Conservation (phyloP, 1,140 invertebrate species). For the Drosophila arawakana region DNA sequence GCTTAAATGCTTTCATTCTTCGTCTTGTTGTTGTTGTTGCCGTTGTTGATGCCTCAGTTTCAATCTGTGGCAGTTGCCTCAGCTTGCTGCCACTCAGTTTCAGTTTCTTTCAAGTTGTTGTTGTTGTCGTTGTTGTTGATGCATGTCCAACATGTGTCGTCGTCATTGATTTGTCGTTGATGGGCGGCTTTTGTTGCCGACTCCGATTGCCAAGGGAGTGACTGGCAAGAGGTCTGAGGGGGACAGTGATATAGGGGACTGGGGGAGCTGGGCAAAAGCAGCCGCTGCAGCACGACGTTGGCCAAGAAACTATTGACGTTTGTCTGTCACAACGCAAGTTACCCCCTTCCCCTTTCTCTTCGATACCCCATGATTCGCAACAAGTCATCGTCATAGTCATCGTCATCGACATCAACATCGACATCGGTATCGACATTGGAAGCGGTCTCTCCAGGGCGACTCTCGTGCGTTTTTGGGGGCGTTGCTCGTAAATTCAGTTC, state of each 20-base stretch:
- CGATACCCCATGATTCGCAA: not conserved
- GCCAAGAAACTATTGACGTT: slow-evolving; percentile 73
- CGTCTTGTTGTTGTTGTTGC: slow-evolving; percentile 44
- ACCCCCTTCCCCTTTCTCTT: not conserved
- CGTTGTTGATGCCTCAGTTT: slow-evolving; percentile 31
- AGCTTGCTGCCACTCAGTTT: slow-evolving; percentile 49
- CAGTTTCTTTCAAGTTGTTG: slow-evolving; percentile 60
- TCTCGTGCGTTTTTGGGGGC: slow-evolving; percentile 63
- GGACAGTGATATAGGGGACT: not conserved
- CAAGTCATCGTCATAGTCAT: not conserved
- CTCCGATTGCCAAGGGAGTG: not conserved
- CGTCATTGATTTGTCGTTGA: slow-evolving; percentile 83
- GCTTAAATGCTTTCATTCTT: slow-evolving; percentile 82
- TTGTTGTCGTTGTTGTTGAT: slow-evolving; percentile 48
- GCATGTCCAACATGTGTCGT: slow-evolving; percentile 82
- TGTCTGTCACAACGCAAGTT: slow-evolving; percentile 70
- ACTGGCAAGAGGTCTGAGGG: not conserved
- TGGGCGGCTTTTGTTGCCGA: slow-evolving; percentile 67
- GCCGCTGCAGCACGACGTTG: slow-evolving; percentile 22
- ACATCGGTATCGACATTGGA: not conserved
- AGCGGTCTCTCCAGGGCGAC: slow-evolving; percentile 8
- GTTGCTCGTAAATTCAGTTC: slow-evolving; percentile 61
- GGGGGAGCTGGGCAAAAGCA: slow-evolving; percentile 2
- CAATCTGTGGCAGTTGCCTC: slow-evolving; percentile 29
- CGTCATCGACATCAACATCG: slow-evolving; percentile 8